A percentile compares a stretch with the other conserved stretches of the same genome.
Evolutionary conservation across 1,140 invertebrate species (phyloP).

Genomic region (Drosophila gunungcola): DNA sequence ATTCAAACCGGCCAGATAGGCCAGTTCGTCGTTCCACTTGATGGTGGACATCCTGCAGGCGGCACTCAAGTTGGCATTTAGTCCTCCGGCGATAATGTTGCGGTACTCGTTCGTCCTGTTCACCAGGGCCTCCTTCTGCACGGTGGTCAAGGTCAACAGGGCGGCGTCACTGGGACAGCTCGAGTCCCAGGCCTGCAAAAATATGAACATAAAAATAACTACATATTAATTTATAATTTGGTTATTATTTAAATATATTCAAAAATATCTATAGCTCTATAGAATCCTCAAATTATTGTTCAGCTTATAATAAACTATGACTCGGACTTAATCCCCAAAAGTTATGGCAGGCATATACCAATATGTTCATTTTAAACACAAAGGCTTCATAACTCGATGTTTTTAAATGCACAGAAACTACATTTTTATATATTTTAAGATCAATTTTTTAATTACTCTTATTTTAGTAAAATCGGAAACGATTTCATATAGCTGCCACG

Average conservation of each 20-base stretch:
- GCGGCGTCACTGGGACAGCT: slow-evolving; percentile 54
- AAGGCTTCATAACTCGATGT: too few relatives aligned
- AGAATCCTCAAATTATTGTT: too few relatives aligned
- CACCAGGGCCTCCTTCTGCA: slow-evolving; percentile 51
- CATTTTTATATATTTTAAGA: too few relatives aligned
- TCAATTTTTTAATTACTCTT: too few relatives aligned
- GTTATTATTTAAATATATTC: neutral
- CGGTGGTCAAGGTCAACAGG: slow-evolving; percentile 28
- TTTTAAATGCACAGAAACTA: too few relatives aligned
- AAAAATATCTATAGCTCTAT: too few relatives aligned
- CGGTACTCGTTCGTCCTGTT: slow-evolving; percentile 56
- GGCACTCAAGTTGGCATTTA: slow-evolving; percentile 36
- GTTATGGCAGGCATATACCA: too few relatives aligned
- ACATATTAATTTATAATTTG: neutral
- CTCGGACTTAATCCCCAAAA: too few relatives aligned
- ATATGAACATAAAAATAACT: neutral
- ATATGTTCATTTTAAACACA: too few relatives aligned
- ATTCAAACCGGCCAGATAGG: slow-evolving; percentile 66
- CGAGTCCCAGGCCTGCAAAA: slow-evolving; percentile 41
- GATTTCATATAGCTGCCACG: too few relatives aligned
- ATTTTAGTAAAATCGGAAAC: too few relatives aligned
- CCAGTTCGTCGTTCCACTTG: slow-evolving; percentile 74
- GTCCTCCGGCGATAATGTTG: slow-evolving; percentile 64
- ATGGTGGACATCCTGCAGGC: slow-evolving; percentile 80
- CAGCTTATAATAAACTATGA: neutral